Conservation (phyloP, 2,113 vertebrate genomes). For the Malurus melanocephalus region DNA sequence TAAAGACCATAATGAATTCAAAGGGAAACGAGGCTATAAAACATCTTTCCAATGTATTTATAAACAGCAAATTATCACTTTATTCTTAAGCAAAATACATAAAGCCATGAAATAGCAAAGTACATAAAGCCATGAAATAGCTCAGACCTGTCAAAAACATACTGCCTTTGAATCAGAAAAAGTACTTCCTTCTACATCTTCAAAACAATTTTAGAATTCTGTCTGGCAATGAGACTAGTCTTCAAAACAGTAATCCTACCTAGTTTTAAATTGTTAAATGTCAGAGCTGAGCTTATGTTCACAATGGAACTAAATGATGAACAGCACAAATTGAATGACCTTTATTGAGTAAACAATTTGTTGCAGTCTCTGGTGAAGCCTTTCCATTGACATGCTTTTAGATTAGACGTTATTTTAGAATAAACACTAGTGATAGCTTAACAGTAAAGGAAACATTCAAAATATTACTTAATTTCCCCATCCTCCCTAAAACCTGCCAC, state of each 20-base stretch:
- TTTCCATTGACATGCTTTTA: slow-evolving; percentile 29
- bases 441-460: slow-evolving; percentile 1
- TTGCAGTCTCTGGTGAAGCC: slow-evolving; percentile 33
- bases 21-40: background rate
- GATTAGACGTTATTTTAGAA: background rate
- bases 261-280: slow-evolving; percentile 31
- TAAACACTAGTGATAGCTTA: background rate
- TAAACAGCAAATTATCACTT: slow-evolving; percentile 31
- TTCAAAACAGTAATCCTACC: background rate
- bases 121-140: slow-evolving; percentile 48
- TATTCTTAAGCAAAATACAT: slow-evolving; percentile 46
- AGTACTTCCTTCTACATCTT: slow-evolving; percentile 14
- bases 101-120: slow-evolving; percentile 27
- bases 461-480: background rate
- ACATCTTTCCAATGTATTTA: background rate
- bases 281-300: slow-evolving; percentile 25
- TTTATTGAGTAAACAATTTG: slow-evolving; percentile 49
- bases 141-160: slow-evolving; percentile 15
- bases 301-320: slow-evolving; percentile 17
- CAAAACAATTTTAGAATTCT: background rate
- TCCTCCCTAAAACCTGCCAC: background rate
- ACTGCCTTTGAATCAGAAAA: slow-evolving; percentile 22
- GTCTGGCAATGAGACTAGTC: slow-evolving; percentile 11
- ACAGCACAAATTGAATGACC: slow-evolving; percentile 20
- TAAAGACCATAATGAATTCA: background rate